Base-by-base conservation (phyloP, 1,140 invertebrate species). In the Helicoverpa armigera region DNA sequence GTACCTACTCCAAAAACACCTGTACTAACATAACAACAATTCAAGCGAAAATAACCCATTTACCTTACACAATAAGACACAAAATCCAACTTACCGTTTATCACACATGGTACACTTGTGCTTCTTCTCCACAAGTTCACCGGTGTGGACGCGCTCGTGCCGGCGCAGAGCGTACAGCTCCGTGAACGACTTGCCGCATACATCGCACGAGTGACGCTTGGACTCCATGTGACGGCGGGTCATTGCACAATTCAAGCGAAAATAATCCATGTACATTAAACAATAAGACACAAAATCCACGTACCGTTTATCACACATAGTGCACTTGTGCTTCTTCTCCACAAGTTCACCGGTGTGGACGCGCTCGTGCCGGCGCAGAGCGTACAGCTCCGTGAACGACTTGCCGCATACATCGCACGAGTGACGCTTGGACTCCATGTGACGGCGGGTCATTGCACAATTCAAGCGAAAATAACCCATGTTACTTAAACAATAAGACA, bases 71-170 rank as follows among this genome's bases (percentile, higher is more conserved):
- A 43, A 43, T 43, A 43, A 43, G 35, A 43, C 35, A 31, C 11
- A 43, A 14, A 63, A 5, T 2, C 43, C 2, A 43, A n/a, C 61
- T 3, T 73, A 94, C 91, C 88, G 87, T 50, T 92, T 94, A n/a
- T 90, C 87, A 54, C 93, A 94, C 0, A 88, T 54, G 9, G 87
- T 74, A 82, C 93, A 94, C 12, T 74, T 80, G 73, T 89, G 83
- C 58, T 84, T 89, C 81, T 92, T 92, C 63, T 90, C 89, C 0
- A 74, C 56, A 12, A 51, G 35, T 79, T 91, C 83, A 4, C 93
- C 94, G 73, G 93, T 92, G 89, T 95, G 94, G 10, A 93, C 91
- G 69, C 91, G 90, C 70, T 80, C 48, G 83, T 95, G 94, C 0
- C 93, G 81, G 1, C 86, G 80, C 82, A 94, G 76, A 18, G 92